phyloP scores from a whole-genome alignment of 2,797 vertebrate species.

The Malacoctenus gilli region DNA sequence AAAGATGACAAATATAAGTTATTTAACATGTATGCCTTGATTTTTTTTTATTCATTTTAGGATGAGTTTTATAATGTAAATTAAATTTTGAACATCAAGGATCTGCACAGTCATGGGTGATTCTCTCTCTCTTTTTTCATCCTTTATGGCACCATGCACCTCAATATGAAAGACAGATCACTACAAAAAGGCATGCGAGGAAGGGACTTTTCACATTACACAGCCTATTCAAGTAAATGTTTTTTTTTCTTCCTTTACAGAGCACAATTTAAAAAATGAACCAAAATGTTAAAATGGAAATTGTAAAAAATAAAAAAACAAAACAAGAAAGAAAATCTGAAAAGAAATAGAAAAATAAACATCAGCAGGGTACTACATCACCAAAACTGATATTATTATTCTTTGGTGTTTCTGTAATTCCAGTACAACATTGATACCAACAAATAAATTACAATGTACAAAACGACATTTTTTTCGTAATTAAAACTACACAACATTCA shows the following conservation, averaged over 20 bases:
- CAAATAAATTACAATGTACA: conserved; percentile 99
- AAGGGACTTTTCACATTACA: conserved; percentile 90
- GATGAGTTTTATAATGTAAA: conserved; percentile 73
- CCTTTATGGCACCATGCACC: conserved; percentile 81
- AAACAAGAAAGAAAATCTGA: conserved; percentile 65
- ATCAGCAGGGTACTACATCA: conserved; percentile 10
- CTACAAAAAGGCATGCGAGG: conserved; percentile 92
- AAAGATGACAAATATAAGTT: conserved; percentile 49
- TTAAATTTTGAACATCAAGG: conserved; percentile 78
- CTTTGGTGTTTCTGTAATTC: conserved; percentile 98
- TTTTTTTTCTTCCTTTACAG: conserved; percentile 82
- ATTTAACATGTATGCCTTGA: conserved; percentile 52
- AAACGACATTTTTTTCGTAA: conserved; percentile 87
- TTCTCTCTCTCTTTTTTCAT: conserved; percentile 69
- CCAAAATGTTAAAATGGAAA: conserved; percentile 25
- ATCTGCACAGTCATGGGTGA: conserved; percentile 74
- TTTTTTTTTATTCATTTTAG: conserved; percentile 71
- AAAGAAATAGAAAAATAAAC: conserved; percentile 28
- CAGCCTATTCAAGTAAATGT: conserved; percentile 92
- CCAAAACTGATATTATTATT: conserved; percentile 77
- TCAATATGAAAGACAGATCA: conserved; percentile 80
- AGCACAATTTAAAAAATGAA: conserved; percentile 69
- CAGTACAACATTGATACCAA: conserved; percentile 84
- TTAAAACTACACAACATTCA: conserved; percentile 93
- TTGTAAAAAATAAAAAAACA: neutral